These are phyloP conservation scores for Cyprinodon tularosa DNA, from an alignment of 2,113 vertebrate species.

Conservation along the genomic window DNA sequence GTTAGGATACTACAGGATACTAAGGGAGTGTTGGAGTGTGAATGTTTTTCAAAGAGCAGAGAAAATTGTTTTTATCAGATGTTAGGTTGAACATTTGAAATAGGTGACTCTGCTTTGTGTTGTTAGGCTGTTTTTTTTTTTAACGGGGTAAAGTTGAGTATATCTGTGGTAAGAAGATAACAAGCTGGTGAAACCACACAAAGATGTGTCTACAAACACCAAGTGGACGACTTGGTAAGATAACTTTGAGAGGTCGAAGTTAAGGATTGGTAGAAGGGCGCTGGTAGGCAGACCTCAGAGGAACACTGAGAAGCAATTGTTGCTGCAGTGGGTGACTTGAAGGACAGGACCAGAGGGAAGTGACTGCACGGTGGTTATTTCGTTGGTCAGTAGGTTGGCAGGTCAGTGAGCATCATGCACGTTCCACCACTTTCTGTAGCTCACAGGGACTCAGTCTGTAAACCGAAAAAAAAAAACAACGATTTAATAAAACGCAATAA, in stretches of 20 bases:
- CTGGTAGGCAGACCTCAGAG: constrained; percentile 76
- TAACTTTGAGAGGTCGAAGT: constrained; percentile 45
- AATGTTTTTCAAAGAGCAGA: constrained; percentile 9
- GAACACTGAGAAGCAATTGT: constrained; percentile 77
- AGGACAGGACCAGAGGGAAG: constrained; percentile 82
- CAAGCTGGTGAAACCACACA: constrained; percentile 43
- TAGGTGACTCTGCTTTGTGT: constrained; percentile 33
- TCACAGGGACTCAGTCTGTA: constrained; percentile 89
- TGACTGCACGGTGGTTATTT: constrained; percentile 81
- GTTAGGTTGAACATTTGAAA: constrained; percentile 30
- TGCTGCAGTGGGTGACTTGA: constrained; percentile 77
- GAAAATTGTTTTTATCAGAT: constrained; percentile 14
- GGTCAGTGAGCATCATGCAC: constrained; percentile 79
- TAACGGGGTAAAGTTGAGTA: constrained; percentile 13
- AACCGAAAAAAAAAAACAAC: constrained; percentile 51
- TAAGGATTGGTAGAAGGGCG: constrained; percentile 61
- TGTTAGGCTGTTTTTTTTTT: constrained; percentile 11
- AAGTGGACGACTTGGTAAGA: constrained; percentile 60
- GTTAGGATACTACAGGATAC: background rate
- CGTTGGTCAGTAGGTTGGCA: constrained; percentile 77
- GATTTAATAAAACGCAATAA: constrained; percentile 7
- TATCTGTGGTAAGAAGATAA: constrained; percentile 30
- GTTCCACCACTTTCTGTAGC: constrained; percentile 82
- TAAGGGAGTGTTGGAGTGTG: constrained; percentile 9
- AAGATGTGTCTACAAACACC: constrained; percentile 66